Base-by-base conservation (phyloP, 2,888 invertebrate genomes). In the Leucophora obtusa region DNA sequence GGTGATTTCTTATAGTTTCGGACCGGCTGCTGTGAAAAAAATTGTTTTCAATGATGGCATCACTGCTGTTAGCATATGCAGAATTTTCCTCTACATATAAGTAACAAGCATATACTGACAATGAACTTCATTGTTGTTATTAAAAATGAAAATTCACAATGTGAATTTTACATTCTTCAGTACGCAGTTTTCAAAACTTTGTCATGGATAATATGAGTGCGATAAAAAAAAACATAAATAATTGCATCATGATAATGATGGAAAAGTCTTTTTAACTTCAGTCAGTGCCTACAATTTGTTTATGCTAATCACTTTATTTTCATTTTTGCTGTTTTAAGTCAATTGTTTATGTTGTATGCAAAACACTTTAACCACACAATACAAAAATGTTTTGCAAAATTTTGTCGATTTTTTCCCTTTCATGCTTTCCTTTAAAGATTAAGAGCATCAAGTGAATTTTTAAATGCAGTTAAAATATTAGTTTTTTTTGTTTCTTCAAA, bases 71-170 rank as follows among this genome's bases (percentile, higher is more conserved):
- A 28, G 7, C 1, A 28, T 7, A 14, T 38, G 11, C 38, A 38
- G 11, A 38, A 9, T 38, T 38, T 38, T 14, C 11, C 38, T 38
- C 38, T 38, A 1, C 6, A 28, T 28, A 28, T 28, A 24, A 24
- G 24, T 3, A 28, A 28, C 28, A 21, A 7, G 8, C 35, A 15
- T n/a, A 28, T 11, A n/a, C 14, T 24, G 58, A 70, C 53, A 76
- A 70, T 65, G 53, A 76, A 76, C 14, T 24, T 15, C 43, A 76
- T 77, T 65, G 65, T 77, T 77, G 43, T 18, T 51, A 50, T 6
- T 70, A 38, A 53, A 69, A 58, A 33, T 6, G 15, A 63, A 35
- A 51, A 54, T 70, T 60, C 28, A 24, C 51, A 65, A 10, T 38
- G 10, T 38, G 10, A 38, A 11, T 38, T 38, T 11, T 28, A 28